Conservation (phyloP, 1,140 invertebrate species). For the Platyura marginata region DNA sequence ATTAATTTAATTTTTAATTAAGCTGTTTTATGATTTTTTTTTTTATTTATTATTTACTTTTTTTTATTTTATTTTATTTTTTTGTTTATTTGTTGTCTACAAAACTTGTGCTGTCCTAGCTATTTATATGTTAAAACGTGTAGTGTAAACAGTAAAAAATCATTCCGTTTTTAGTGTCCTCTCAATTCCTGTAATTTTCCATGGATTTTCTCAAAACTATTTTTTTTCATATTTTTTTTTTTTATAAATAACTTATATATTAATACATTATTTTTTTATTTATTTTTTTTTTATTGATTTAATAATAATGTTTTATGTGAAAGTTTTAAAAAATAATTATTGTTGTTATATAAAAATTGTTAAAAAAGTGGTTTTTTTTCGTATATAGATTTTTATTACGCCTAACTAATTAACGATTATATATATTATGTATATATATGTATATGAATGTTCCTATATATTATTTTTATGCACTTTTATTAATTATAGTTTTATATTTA, state of each 20-base stretch:
- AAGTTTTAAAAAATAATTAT: conserved; percentile 3
- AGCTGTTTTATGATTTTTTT: conserved; percentile 7
- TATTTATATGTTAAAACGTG: conserved; percentile 15
- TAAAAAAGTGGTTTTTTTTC: conserved; percentile 2
- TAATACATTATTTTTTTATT: too few relatives aligned
- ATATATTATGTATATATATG: too few relatives aligned
- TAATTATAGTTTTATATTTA: neutral
- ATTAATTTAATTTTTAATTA: conserved; percentile 6
- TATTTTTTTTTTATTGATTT: conserved; percentile 8
- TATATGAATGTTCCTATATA: conserved; percentile 5
- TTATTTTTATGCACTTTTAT: conserved; percentile 4
- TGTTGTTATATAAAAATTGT: conserved; percentile 1
- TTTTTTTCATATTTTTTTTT: conserved; percentile 9
- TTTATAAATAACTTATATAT: too few relatives aligned
- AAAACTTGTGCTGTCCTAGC: conserved; percentile 27
- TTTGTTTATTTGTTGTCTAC: conserved; percentile 25
- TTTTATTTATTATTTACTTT: conserved; percentile 25
- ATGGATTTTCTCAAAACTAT: conserved; percentile 4
- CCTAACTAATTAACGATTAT: conserved; percentile 7
- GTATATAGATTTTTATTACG: neutral
- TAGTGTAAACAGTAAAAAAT: conserved; percentile 17
- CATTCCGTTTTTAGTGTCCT: conserved; percentile 28
- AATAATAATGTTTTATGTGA: conserved; percentile 3
- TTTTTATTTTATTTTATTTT: conserved; percentile 7
- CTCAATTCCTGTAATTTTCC: neutral